A percentile compares a stretch with the other conserved stretches of the same genome.
Evolutionary conservation across 30 jellyfish, hydroid and myxozoan species (phyloP).

Genomic region (Hydra vulgaris): DNA sequence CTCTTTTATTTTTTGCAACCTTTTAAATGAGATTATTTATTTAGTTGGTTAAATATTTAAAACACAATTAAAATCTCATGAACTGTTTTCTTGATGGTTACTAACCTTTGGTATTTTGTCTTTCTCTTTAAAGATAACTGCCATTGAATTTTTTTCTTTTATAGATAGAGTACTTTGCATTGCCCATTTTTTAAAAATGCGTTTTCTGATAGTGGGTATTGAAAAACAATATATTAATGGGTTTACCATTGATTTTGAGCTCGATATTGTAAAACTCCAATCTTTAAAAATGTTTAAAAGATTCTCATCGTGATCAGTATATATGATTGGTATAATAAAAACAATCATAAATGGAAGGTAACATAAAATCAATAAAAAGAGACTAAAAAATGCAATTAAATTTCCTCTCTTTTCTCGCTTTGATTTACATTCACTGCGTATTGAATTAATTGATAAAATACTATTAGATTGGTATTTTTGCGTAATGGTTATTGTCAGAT

Average conservation of each 20-base stretch:
- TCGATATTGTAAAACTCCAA: not conserved
- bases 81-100: too few species aligned
- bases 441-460: not conserved
- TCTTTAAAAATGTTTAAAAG: not conserved
- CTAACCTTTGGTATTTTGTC: too few species aligned
- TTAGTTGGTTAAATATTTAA: too few species aligned
- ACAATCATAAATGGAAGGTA: not conserved
- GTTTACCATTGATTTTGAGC: not conserved
- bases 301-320: not conserved
- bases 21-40: too few species aligned
- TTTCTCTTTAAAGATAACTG: not conserved
- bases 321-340: not conserved
- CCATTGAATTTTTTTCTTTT: not conserved
- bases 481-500: not conserved
- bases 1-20: too few species aligned
- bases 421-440: not conserved
- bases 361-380: not conserved
- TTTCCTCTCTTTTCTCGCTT: not conserved
- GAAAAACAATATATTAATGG: not conserved
- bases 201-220: not conserved
- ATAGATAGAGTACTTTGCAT: not conserved
- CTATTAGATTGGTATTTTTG: not conserved
- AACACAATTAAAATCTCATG: too few species aligned
- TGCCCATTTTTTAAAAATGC: not conserved
- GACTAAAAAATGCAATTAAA: not conserved